Conservation (phyloP, 2,888 invertebrate species). For the Clitarchus hookeri region DNA sequence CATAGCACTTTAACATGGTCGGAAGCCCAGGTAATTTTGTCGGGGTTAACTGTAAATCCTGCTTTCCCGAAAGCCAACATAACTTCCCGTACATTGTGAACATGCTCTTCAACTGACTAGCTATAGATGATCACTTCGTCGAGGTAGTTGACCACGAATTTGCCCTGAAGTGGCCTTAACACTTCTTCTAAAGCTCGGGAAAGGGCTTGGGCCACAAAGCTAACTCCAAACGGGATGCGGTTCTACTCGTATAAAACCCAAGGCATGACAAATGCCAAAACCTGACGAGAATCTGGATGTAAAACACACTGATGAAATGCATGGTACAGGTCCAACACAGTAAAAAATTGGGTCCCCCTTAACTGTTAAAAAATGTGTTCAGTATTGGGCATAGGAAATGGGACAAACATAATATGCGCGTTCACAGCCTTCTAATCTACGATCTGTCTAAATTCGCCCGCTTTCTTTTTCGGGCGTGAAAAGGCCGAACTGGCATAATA, state of each 20-base stretch:
- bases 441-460: too few species aligned
- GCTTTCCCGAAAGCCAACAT: not conserved
- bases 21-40: not conserved
- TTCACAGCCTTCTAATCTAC: too few species aligned
- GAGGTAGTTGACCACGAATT: not conserved
- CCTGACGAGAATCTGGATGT: too few species aligned
- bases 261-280: not conserved
- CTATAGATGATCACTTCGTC: not conserved
- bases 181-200: not conserved
- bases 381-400: too few species aligned
- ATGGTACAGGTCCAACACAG: too few species aligned
- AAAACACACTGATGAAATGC: too few species aligned
- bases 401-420: too few species aligned
- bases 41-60: not conserved
- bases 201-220: not conserved
- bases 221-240: not conserved
- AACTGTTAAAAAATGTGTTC: too few species aligned
- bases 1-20: not conserved
- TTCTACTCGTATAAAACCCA: not conserved
- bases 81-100: not conserved
- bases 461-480: too few species aligned
- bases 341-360: too few species aligned
- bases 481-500: too few species aligned
- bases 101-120: not conserved
- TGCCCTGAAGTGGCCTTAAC: not conserved